A percentile compares a stretch with the other conserved stretches of the same genome.
phyloP scores from a whole-genome alignment of 1,140 invertebrate species.

The Heliconius melpomene region DNA sequence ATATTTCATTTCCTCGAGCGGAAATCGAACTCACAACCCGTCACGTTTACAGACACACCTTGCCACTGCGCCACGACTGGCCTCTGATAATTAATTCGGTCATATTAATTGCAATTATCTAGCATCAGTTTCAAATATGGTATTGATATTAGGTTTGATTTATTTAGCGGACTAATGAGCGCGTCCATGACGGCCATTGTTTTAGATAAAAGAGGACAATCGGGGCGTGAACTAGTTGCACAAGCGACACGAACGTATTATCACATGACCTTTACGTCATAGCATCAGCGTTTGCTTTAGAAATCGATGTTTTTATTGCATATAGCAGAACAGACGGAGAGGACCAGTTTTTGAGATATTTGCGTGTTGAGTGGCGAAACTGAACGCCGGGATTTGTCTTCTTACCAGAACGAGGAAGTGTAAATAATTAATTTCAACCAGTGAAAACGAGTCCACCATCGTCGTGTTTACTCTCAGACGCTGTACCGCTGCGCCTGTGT shows the following conservation, averaged over 20 bases:
- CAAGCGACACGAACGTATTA: not conserved
- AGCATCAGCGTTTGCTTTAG: not conserved
- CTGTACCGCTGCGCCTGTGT: too few relatives aligned
- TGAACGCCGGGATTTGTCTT: too few relatives aligned
- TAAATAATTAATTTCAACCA: too few relatives aligned
- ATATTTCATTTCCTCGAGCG: too few relatives aligned
- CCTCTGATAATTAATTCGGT: conserved; percentile 19
- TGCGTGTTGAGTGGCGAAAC: too few relatives aligned
- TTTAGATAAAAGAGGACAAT: conserved; percentile 20
- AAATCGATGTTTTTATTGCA: not conserved
- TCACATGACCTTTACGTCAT: conserved; percentile 16
- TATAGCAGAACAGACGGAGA: not conserved
- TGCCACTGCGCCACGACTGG: too few relatives aligned
- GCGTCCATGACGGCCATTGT: not conserved
- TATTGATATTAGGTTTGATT: conserved; percentile 28
- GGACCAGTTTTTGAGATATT: too few relatives aligned
- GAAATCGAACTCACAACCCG: too few relatives aligned
- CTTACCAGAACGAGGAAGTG: too few relatives aligned
- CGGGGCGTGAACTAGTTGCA: conserved; percentile 13
- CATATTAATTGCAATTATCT: conserved; percentile 35
- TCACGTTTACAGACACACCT: too few relatives aligned
- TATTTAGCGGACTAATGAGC: conserved; percentile 15
- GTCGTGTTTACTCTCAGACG: too few relatives aligned
- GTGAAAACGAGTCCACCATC: too few relatives aligned
- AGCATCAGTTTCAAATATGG: conserved; percentile 26